Percentiles rank a stretch among this genome's conserved stretches.
These are phyloP conservation scores for Ennomos quercinarius DNA, from an alignment of 2,888 invertebrate species.

Conservation along the genomic window DNA sequence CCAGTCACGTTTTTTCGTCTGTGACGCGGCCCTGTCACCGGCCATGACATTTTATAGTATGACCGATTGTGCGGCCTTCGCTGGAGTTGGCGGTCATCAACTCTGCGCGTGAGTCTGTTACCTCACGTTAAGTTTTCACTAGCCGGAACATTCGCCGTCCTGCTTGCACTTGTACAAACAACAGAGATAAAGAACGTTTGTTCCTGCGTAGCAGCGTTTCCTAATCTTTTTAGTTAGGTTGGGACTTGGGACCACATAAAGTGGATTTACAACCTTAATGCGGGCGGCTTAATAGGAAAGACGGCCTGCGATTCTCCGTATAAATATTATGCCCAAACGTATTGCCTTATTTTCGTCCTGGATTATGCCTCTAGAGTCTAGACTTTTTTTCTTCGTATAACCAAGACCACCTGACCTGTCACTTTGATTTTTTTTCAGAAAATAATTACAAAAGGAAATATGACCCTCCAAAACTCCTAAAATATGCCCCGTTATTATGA, in stretches of 20 bases:
- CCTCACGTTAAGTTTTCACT: constrained; percentile 67
- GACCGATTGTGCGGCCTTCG: constrained; percentile 84
- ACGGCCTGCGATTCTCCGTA: too few species aligned
- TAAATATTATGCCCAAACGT: too few species aligned
- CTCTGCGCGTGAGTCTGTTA: constrained; percentile 71
- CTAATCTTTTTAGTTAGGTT: constrained; percentile 25
- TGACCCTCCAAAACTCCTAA: too few species aligned
- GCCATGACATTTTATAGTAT: constrained; percentile 83
- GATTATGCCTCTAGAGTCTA: too few species aligned
- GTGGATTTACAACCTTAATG: constrained; percentile 24
- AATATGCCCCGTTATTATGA: too few species aligned
- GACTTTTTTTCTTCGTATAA: too few species aligned
- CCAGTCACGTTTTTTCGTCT: constrained; percentile 78
- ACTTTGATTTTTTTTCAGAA: too few species aligned
- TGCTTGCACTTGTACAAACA: constrained; percentile 53
- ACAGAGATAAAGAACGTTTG: constrained; percentile 54
- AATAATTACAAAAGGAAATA: too few species aligned
- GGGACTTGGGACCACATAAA: constrained; percentile 10
- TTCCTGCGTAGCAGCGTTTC: constrained; percentile 38
- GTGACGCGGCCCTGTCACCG: constrained; percentile 77
- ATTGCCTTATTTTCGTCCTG: too few species aligned
- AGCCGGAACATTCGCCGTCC: constrained; percentile 49
- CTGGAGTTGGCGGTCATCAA: constrained; percentile 82
- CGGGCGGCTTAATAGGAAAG: constrained; percentile 24
- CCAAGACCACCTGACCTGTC: too few species aligned